A percentile compares a stretch with the other conserved stretches of the same genome.
Conservation (phyloP, 1,140 invertebrate genomes). For the Halictus rubicundus region DNA sequence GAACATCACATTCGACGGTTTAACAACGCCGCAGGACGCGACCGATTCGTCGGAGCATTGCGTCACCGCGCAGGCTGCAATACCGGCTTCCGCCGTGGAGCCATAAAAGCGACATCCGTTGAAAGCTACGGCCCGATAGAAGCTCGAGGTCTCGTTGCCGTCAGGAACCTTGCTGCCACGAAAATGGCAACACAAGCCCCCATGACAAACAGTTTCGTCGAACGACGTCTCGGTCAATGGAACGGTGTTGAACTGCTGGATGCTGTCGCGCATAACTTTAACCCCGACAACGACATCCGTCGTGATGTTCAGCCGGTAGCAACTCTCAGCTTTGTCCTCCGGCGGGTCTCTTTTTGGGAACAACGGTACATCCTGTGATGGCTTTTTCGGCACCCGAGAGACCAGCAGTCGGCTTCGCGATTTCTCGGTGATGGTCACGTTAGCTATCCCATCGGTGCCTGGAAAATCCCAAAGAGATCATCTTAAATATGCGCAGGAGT, state of each 20-base stretch:
- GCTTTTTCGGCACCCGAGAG: constrained; percentile 26
- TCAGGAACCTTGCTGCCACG: constrained; percentile 22
- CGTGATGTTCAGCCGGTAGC: too few species aligned
- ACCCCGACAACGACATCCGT: not conserved
- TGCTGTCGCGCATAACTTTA: constrained; percentile 11
- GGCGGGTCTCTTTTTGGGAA: not conserved
- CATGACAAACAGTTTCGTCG: constrained; percentile 64
- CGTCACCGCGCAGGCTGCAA: constrained; percentile 31
- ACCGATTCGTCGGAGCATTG: constrained; percentile 56
- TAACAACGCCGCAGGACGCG: constrained; percentile 44
- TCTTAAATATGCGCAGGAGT: too few species aligned
- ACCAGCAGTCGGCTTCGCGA: not conserved
- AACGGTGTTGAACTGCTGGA: not conserved
- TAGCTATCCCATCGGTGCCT: constrained; percentile 60
- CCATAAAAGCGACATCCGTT: constrained; percentile 35
- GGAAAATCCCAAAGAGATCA: not conserved
- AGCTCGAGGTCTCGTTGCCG: constrained; percentile 5
- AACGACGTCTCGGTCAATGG: not conserved
- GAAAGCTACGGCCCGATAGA: constrained; percentile 49
- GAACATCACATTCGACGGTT: constrained; percentile 18
- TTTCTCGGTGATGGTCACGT: constrained; percentile 23
- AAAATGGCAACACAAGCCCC: constrained; percentile 71
- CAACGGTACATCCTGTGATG: not conserved
- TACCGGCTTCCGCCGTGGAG: not conserved
- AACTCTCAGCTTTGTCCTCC: not conserved